A percentile compares a stretch with the other conserved stretches of the same genome.
Conservation (phyloP, 2,888 invertebrate genomes). For the Drosophila monieri region DNA sequence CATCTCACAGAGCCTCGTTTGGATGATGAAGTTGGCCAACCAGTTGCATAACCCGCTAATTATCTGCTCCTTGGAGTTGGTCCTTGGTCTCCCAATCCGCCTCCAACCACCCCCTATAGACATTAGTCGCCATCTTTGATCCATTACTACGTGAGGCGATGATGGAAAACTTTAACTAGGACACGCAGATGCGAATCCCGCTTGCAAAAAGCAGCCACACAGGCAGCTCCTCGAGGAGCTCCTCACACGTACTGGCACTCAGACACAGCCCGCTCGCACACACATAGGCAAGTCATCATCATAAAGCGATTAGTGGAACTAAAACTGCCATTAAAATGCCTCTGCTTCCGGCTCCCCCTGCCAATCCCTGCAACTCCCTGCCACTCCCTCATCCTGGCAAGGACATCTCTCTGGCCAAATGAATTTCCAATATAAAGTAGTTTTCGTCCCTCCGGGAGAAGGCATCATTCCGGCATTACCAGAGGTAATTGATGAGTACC, state of each 20-base stretch:
- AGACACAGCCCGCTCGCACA: constrained; percentile 10
- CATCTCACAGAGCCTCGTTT: neutral
- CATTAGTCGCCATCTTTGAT: constrained; percentile 45
- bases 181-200: constrained; percentile 38
- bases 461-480: constrained; percentile 3
- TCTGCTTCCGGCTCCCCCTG: constrained; percentile 23
- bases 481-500: constrained; percentile 7
- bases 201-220: constrained; percentile 19
- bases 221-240: neutral
- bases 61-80: constrained; percentile 14
- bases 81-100: constrained; percentile 4
- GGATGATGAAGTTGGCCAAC: constrained; percentile 19
- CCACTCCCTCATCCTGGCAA: constrained; percentile 28
- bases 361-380: too few relatives aligned
- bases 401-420: constrained; percentile 44
- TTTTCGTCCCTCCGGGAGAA: neutral
- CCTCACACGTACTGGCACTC: constrained; percentile 5
- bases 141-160: constrained; percentile 36
- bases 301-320: constrained; percentile 75
- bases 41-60: constrained; percentile 36
- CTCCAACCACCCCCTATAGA: neutral
- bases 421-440: constrained; percentile 42
- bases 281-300: constrained; percentile 65
- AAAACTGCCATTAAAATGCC: constrained; percentile 75
- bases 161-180: constrained; percentile 38